phyloP scores from a whole-genome alignment of 2,113 vertebrate genomes.

The Pogona vitticeps region DNA sequence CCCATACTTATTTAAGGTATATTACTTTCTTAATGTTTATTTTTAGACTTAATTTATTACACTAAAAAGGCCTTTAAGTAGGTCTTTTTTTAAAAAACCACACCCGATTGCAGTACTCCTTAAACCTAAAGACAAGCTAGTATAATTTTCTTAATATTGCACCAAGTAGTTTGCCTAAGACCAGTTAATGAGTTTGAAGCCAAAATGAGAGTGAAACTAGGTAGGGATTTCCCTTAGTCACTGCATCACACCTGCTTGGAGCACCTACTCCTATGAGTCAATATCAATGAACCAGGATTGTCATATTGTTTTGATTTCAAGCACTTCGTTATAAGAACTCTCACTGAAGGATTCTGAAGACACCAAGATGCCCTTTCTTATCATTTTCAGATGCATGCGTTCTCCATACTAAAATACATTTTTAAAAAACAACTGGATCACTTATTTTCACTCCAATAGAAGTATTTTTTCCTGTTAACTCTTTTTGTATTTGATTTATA shows the following conservation, averaged over 20 bases:
- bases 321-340: conserved; percentile 39
- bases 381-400: conserved; percentile 9
- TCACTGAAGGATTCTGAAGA: conserved; percentile 49
- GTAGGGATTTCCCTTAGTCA: not conserved
- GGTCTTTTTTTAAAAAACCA: not conserved
- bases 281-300: conserved; percentile 53
- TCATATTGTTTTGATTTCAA: conserved; percentile 45
- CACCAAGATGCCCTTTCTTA: conserved; percentile 32
- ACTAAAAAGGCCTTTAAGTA: too few species aligned
- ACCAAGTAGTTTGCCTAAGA: not conserved
- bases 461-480: not conserved
- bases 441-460: not conserved
- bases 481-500: too few species aligned
- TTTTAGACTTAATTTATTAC: too few species aligned
- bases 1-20: too few species aligned
- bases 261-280: conserved; percentile 62
- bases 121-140: not conserved
- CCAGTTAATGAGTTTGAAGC: not conserved
- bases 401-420: conserved; percentile 44
- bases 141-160: not conserved
- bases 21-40: too few species aligned
- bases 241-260: conserved; percentile 9
- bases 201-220: not conserved
- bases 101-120: not conserved
- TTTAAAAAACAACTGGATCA: not conserved